These are phyloP conservation scores for Copidosoma aretas DNA, from an alignment of 2,888 invertebrate genomes.

Conservation along the genomic window DNA sequence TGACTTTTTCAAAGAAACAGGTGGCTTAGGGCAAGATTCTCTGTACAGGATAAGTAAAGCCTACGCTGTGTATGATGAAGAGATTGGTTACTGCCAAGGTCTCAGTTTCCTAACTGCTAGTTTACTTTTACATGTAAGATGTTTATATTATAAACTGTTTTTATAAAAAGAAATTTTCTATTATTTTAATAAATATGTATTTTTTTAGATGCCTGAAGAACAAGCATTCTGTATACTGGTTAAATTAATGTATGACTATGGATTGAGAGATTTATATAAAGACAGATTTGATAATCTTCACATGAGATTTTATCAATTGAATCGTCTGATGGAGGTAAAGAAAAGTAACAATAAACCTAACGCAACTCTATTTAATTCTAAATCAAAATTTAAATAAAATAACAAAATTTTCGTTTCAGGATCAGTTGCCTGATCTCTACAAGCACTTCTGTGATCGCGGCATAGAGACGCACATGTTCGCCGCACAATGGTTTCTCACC, in stretches of 20 bases:
- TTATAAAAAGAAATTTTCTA: background rate
- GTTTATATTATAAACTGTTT: constrained; percentile 1
- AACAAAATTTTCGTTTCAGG: constrained; percentile 63
- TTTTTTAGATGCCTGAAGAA: constrained; percentile 95
- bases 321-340: constrained; percentile 84
- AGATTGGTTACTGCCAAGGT: constrained; percentile 99
- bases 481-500: constrained; percentile 99
- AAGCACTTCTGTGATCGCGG: constrained; percentile 81
- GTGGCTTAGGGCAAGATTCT: constrained; percentile 95
- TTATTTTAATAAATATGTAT: constrained; percentile 19
- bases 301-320: constrained; percentile 92
- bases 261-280: constrained; percentile 91
- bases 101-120: constrained; percentile 97
- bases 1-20: constrained; percentile 94
- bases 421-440: constrained; percentile 81
- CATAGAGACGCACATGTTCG: constrained; percentile 98
- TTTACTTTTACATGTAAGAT: constrained; percentile 87
- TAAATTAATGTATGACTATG: constrained; percentile 96
- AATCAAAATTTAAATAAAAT: background rate
- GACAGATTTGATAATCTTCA: constrained; percentile 97
- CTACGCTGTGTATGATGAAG: constrained; percentile 95
- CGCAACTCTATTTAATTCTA: background rate
- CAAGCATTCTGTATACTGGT: constrained; percentile 97
- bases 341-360: too few species aligned
- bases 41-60: constrained; percentile 95